Evolutionary conservation across 2,797 vertebrate species (phyloP).

Genomic region (Orestias chungarensis): DNA sequence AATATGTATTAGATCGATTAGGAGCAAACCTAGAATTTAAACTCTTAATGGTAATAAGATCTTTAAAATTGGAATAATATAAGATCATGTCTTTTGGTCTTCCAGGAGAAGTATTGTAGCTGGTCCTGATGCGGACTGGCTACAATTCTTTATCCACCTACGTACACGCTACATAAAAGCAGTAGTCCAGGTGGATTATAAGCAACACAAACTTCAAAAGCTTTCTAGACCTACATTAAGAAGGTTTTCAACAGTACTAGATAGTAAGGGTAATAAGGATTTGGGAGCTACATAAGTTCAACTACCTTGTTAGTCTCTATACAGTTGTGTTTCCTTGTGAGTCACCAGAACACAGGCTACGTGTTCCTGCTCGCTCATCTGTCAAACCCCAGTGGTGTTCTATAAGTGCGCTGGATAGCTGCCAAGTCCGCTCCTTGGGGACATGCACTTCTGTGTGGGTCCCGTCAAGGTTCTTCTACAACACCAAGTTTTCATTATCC

Average conservation of each 20-base stretch:
- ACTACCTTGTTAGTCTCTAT: slow-evolving; percentile 3
- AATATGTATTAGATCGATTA: not conserved
- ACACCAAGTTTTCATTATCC: slow-evolving; percentile 40
- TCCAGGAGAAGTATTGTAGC: not conserved
- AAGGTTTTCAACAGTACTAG: not conserved
- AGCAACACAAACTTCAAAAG: not conserved
- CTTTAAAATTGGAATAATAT: not conserved
- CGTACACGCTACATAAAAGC: not conserved
- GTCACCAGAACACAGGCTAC: slow-evolving; percentile 21
- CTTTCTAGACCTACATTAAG: not conserved
- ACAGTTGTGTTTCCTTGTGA: slow-evolving; percentile 13
- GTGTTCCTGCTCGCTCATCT: slow-evolving; percentile 50
- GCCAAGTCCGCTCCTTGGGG: slow-evolving; percentile 48
- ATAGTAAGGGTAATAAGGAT: not conserved
- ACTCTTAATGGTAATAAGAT: not conserved
- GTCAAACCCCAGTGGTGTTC: slow-evolving; percentile 38
- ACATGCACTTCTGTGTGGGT: slow-evolving; percentile 37
- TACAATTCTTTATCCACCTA: not conserved
- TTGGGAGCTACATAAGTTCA: not conserved
- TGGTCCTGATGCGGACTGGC: too few relatives aligned
- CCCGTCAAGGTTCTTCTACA: slow-evolving; percentile 44
- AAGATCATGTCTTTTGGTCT: not conserved
- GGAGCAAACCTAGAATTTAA: not conserved
- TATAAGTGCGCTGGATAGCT: slow-evolving; percentile 33
- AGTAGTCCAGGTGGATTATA: not conserved